phyloP scores from a whole-genome alignment of 2,888 invertebrate species.

The Escarpia spicata region DNA sequence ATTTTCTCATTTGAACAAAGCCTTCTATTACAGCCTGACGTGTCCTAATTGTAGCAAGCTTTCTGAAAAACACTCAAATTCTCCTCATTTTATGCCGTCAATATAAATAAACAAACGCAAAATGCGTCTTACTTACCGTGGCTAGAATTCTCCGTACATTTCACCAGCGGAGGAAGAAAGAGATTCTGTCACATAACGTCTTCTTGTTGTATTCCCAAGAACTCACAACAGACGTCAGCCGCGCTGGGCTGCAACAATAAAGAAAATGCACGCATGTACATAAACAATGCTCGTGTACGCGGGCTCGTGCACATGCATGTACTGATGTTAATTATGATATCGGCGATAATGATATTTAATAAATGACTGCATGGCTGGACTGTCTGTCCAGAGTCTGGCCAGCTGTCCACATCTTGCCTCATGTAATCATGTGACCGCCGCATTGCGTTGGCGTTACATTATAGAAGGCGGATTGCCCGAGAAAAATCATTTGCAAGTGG shows the following conservation, averaged over 20 bases:
- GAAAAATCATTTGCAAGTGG: neutral
- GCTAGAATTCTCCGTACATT: neutral
- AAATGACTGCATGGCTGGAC: neutral
- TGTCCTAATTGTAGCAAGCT: neutral
- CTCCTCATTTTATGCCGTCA: neutral
- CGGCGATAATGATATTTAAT: constrained; percentile 6
- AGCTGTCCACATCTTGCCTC: neutral
- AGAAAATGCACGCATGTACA: constrained; percentile 6
- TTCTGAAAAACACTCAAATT: neutral
- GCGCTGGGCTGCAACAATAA: neutral
- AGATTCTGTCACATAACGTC: neutral
- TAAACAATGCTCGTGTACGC: constrained; percentile 4
- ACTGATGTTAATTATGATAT: neutral
- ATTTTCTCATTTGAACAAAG: neutral
- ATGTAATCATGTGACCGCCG: neutral
- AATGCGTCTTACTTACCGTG: neutral
- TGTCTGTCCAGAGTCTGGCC: neutral
- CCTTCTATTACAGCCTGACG: neutral
- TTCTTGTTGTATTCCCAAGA: neutral
- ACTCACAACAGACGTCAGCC: neutral
- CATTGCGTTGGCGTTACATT: neutral
- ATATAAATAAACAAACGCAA: neutral
- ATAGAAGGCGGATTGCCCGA: neutral
- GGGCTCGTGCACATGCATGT: neutral
- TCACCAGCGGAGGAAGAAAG: neutral